phyloP scores from a whole-genome alignment of 2,888 invertebrate genomes.

The Dasysyrphus tricinctus region DNA sequence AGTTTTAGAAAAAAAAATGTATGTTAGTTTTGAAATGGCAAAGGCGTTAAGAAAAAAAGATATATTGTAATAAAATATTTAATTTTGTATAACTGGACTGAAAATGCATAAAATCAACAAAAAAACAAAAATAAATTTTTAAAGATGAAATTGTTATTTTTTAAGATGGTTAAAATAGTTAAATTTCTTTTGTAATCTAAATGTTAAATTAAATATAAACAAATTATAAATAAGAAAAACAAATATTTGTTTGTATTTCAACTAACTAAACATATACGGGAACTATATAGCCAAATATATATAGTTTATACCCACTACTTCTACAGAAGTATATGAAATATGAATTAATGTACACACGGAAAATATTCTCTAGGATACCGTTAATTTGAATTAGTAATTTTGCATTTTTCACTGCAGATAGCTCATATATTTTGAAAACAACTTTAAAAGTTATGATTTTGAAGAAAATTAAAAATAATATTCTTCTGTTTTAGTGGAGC shows the following conservation, averaged over 20 bases:
- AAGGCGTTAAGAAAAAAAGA: constrained; percentile 4
- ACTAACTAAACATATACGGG: too few species aligned
- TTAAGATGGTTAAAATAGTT: constrained; percentile 32
- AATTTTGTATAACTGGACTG: constrained; percentile 66
- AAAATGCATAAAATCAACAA: constrained; percentile 63
- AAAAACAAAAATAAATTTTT: constrained; percentile 30
- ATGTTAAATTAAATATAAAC: constrained; percentile 10
- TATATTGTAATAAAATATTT: constrained; percentile 34
- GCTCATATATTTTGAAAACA: too few species aligned
- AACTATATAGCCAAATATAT: too few species aligned
- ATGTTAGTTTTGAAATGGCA: constrained; percentile 10
- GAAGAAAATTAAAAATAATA: too few species aligned
- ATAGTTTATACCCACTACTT: too few species aligned
- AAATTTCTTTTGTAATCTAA: background rate
- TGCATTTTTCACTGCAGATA: too few species aligned
- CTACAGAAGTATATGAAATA: too few species aligned
- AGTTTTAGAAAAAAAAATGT: background rate
- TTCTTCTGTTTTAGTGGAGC: too few species aligned
- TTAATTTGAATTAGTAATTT: too few species aligned
- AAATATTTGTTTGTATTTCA: background rate
- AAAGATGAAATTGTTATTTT: constrained; percentile 42
- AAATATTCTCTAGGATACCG: too few species aligned
- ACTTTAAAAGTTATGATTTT: too few species aligned
- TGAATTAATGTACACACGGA: too few species aligned
- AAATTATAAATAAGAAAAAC: background rate